phyloP scores from a whole-genome alignment of 1,140 invertebrate species.

The Drosophila obscura region DNA sequence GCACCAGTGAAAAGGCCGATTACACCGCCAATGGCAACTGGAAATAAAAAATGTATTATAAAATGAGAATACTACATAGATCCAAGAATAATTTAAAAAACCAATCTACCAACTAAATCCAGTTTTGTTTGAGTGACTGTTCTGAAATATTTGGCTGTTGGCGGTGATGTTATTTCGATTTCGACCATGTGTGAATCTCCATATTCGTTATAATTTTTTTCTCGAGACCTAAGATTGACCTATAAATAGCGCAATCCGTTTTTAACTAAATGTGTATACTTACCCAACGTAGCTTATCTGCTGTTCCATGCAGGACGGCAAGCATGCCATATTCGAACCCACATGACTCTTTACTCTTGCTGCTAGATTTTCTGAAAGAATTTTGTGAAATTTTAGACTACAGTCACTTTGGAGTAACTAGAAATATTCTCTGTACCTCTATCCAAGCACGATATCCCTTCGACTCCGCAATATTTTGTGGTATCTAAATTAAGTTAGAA shows the following conservation, averaged over 20 bases:
- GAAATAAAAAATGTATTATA: background rate
- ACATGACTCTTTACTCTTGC: conserved; percentile 47
- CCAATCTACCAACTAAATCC: conserved; percentile 48
- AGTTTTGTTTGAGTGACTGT: conserved; percentile 60
- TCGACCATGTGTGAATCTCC: conserved; percentile 24
- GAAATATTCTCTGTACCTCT: conserved; percentile 19
- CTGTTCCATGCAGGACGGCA: conserved; percentile 63
- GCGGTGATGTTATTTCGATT: conserved; percentile 55
- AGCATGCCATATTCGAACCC: conserved; percentile 33
- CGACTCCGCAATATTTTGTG: conserved; percentile 34
- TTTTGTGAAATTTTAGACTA: background rate
- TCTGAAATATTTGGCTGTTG: conserved; percentile 48
- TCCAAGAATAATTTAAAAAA: background rate
- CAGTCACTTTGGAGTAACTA: background rate
- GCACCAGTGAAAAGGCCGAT: conserved; percentile 62
- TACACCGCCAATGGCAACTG: conserved; percentile 61
- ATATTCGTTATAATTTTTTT: background rate
- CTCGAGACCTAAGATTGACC: background rate
- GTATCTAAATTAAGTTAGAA: conserved; percentile 18
- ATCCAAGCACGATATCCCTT: conserved; percentile 42
- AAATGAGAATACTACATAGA: background rate
- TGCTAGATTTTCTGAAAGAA: conserved; percentile 34
- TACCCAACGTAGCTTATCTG: conserved; percentile 62
- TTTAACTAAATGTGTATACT: background rate
- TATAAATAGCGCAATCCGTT: background rate